A percentile compares a stretch with the other conserved stretches of the same genome.
These are phyloP conservation scores for Sesia apiformis DNA, from an alignment of 2,888 invertebrate genomes.

Conservation along the genomic window DNA sequence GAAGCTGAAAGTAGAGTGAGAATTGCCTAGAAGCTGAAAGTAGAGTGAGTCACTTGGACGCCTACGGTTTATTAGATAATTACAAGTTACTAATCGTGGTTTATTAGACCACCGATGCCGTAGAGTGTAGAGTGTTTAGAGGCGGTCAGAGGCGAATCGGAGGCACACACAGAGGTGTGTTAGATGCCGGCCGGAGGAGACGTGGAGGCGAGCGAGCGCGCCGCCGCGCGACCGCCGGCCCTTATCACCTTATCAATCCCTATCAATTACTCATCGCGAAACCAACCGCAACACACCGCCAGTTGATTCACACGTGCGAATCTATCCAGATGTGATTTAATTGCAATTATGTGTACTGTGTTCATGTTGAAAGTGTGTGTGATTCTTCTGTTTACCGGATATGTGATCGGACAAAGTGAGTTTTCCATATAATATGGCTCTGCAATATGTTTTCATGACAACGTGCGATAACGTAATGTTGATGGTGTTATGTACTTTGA, in stretches of 20 bases:
- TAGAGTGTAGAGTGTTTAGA: slow-evolving; percentile 10
- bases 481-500: too few species aligned
- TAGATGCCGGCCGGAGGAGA: slow-evolving; percentile 51
- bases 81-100: background rate
- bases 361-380: slow-evolving; percentile 36
- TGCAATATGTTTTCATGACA: too few species aligned
- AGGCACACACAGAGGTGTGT: slow-evolving; percentile 31
- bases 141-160: slow-evolving; percentile 2
- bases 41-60: too few species aligned
- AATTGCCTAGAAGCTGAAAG: too few species aligned
- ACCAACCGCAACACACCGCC: slow-evolving; percentile 37
- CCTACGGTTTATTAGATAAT: slow-evolving; percentile 8
- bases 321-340: slow-evolving; percentile 32
- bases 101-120: slow-evolving; percentile 12
- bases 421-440: slow-evolving; percentile 4
- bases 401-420: slow-evolving; percentile 55
- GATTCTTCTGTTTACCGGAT: slow-evolving; percentile 31
- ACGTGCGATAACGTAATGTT: too few species aligned
- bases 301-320: slow-evolving; percentile 44
- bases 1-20: too few species aligned
- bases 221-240: slow-evolving; percentile 26
- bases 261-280: slow-evolving; percentile 66
- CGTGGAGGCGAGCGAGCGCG: slow-evolving; percentile 29
- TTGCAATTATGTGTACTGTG: slow-evolving; percentile 44
- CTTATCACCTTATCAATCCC: slow-evolving; percentile 62